A percentile compares a stretch with the other conserved stretches of the same genome.
These are phyloP conservation scores for Lipophrys pholis DNA, from an alignment of 2,113 vertebrate genomes.

Conservation along the genomic window DNA sequence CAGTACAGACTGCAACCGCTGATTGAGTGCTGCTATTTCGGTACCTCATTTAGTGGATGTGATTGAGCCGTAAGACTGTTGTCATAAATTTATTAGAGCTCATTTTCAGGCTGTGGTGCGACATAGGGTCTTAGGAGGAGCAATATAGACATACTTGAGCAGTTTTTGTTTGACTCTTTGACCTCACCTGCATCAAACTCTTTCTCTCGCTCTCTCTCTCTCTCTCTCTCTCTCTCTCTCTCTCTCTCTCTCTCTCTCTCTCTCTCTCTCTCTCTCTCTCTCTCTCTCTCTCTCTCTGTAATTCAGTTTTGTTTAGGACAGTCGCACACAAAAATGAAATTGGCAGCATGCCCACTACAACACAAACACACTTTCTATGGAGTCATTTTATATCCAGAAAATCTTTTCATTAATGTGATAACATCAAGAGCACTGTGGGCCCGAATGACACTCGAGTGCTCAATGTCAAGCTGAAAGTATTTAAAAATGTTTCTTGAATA, in stretches of 20 bases:
- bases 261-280: constrained; percentile 44
- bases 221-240: constrained; percentile 13
- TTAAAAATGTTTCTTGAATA: constrained; percentile 18
- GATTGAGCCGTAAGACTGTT: constrained; percentile 47
- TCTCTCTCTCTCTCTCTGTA: constrained; percentile 50
- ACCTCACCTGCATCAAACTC: constrained; percentile 23
- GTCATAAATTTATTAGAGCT: constrained; percentile 40
- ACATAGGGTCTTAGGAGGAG: constrained; percentile 14
- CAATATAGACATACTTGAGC: neutral
- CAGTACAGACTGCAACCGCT: constrained; percentile 44
- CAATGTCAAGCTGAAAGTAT: constrained; percentile 7
- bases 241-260: constrained; percentile 13
- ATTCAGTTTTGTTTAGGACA: constrained; percentile 62
- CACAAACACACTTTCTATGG: constrained; percentile 37
- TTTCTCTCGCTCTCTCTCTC: constrained; percentile 30
- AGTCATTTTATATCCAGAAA: constrained; percentile 40
- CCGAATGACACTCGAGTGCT: constrained; percentile 37
- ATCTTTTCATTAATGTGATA: constrained; percentile 44
- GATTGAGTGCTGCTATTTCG: constrained; percentile 64
- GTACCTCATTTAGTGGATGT: constrained; percentile 53
- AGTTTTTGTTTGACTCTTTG: constrained; percentile 37
- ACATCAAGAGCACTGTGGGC: constrained; percentile 14
- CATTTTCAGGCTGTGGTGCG: constrained; percentile 40
- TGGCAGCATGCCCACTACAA: constrained; percentile 55
- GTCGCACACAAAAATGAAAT: constrained; percentile 59